A percentile compares a stretch with the other conserved stretches of the same genome.
Evolutionary conservation across 1,140 invertebrate species (phyloP).

Genomic region (Monomorium pharaonis): DNA sequence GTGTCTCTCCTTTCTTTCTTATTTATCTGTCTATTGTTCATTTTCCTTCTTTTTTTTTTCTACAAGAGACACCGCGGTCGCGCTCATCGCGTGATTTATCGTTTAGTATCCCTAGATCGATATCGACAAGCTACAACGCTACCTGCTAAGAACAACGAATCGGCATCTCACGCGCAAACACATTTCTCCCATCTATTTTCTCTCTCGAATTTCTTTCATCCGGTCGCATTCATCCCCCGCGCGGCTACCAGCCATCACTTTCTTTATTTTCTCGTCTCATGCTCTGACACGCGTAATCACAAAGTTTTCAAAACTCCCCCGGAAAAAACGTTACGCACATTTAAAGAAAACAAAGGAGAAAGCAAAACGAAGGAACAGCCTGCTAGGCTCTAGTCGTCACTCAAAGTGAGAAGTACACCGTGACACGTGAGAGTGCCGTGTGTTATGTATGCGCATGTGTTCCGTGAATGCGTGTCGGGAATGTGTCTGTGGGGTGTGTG

Average conservation of each 20-base stretch:
- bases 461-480: slow-evolving; percentile 25
- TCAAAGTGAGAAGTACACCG: slow-evolving; percentile 58
- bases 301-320: slow-evolving; percentile 47
- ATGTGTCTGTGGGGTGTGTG: slow-evolving; percentile 54
- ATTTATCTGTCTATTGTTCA: neutral
- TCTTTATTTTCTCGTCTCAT: slow-evolving; percentile 19
- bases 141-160: slow-evolving; percentile 78
- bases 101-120: slow-evolving; percentile 71
- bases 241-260: slow-evolving; percentile 24
- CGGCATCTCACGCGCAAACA: slow-evolving; percentile 62
- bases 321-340: slow-evolving; percentile 67
- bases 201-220: slow-evolving; percentile 5
- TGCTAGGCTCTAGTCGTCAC: slow-evolving; percentile 67
- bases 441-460: slow-evolving; percentile 35
- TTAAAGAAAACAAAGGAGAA: slow-evolving; percentile 41
- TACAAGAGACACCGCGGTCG: neutral
- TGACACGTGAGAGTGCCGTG: slow-evolving; percentile 9
- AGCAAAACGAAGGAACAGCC: slow-evolving; percentile 52
- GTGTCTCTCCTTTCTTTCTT: slow-evolving; percentile 34
- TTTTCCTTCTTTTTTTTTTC: neutral
- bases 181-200: neutral
- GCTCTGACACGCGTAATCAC: slow-evolving; percentile 10
- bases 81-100: slow-evolving; percentile 69
- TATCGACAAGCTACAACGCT: slow-evolving; percentile 74
- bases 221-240: slow-evolving; percentile 30